Conservation (phyloP, 2,888 invertebrate species). For the Anthophora plumipes region DNA sequence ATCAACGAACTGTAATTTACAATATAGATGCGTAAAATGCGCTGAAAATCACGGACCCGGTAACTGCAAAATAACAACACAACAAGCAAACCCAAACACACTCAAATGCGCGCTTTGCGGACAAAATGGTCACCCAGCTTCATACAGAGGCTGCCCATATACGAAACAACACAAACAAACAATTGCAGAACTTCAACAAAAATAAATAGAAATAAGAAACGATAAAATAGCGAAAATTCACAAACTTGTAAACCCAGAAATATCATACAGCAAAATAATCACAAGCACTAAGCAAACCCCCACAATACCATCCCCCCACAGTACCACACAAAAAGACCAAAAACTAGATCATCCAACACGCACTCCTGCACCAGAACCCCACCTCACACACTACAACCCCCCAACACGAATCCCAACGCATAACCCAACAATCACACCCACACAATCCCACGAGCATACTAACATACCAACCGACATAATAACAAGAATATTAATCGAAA, state of each 20-base stretch:
- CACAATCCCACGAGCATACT: not conserved
- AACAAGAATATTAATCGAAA: not conserved
- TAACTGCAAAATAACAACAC: not conserved
- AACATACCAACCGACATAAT: not conserved
- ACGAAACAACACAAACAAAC: not conserved
- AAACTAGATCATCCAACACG: not conserved
- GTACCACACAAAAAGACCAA: not conserved
- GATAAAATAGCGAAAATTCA: not conserved
- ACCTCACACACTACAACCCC: not conserved
- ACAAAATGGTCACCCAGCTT: not conserved
- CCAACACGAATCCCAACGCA: not conserved
- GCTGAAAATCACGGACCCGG: not conserved
- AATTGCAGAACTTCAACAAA: not conserved
- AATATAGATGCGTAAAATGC: not conserved
- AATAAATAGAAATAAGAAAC: not conserved
- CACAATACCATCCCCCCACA: not conserved
- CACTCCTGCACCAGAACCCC: not conserved
- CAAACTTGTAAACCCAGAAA: not conserved
- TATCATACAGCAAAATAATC: not conserved
- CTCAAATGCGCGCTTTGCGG: not conserved
- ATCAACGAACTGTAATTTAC: not conserved
- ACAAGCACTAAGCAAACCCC: too few species aligned
- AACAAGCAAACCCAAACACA: not conserved
- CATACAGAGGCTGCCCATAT: not conserved
- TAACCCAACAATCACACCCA: not conserved